Conservation (phyloP, 2,888 invertebrate species). For the Lasioglossum villosulum region DNA sequence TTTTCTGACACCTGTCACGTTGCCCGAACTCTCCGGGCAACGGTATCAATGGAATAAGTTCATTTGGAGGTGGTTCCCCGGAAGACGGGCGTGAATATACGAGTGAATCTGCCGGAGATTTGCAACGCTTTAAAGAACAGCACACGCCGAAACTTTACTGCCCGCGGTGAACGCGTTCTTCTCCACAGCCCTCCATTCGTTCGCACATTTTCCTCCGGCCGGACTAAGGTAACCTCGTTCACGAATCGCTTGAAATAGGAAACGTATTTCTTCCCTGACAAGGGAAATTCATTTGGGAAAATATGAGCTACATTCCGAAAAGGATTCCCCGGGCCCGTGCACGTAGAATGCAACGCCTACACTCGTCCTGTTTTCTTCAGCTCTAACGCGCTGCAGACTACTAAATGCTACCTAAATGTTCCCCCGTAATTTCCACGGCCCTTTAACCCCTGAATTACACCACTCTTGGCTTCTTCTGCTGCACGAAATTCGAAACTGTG, state of each 20-base stretch:
- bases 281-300: slow-evolving; percentile 69
- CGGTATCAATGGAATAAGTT: slow-evolving; percentile 37
- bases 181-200: slow-evolving; percentile 29
- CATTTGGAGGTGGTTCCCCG: slow-evolving; percentile 21
- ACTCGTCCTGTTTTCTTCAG: slow-evolving; percentile 2
- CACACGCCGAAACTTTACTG: slow-evolving; percentile 70
- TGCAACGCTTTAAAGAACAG: slow-evolving; percentile 74
- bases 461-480: not conserved
- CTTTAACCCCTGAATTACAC: not conserved
- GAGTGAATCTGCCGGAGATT: slow-evolving; percentile 63
- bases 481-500: not conserved
- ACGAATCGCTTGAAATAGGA: slow-evolving; percentile 59
- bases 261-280: slow-evolving; percentile 62
- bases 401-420: slow-evolving; percentile 1
- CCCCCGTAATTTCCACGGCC: not conserved
- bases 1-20: not conserved
- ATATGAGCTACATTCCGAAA: slow-evolving; percentile 59
- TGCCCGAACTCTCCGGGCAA: slow-evolving; percentile 2
- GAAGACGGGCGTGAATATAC: slow-evolving; percentile 23
- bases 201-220: slow-evolving; percentile 38
- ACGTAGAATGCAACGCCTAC: slow-evolving; percentile 41
- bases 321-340: slow-evolving; percentile 33
- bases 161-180: slow-evolving; percentile 44
- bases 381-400: not conserved
- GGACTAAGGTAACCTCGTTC: slow-evolving; percentile 54